Base-by-base conservation (phyloP, 2,113 vertebrate species). In the Carettochelys insculpta region DNA sequence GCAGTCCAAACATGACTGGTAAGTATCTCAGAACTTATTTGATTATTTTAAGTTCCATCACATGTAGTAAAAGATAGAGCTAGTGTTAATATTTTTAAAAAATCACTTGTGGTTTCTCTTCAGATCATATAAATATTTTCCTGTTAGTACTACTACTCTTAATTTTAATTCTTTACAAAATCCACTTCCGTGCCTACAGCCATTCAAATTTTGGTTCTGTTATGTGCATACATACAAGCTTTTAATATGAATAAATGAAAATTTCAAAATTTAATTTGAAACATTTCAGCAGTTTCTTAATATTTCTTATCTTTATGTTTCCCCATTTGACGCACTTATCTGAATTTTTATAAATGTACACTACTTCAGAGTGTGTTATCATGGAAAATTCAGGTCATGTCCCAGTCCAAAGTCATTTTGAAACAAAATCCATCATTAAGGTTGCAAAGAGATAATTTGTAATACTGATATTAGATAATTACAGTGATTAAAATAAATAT, bases 1-100 rank as follows among this genome's bases (percentile, higher is more conserved):
- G 77, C 90, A 89, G 77, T 92, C 88, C 88, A 85, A 91, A 58
- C 82, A 61, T 51, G 50, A 41, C 83, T 88, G 76, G 83, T 85
- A 82, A n/a, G 77, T 91, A 85, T 90, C 77, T 91, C 91, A 84
- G 88, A 53, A 79, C 84, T 53, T 11, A 22, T 94, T 77, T 58
- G 47, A 68, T 94, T 92, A 91, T 88, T 90, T 65, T 85, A 75
- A 90, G 68, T 51, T 87, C 88, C 85, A 84, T 90, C 77, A 90
- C 45, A 87, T 87, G 75, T 56, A 58, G 20, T 53, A 73, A 90
- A 79, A 91, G 91, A 90, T 81, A 91, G 91, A 90, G 58, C n/a
- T 87, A 92, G 77, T 96, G 91, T 31, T 91, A 79, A 19, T 84
- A 6, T 75, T 4, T 80, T 41, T 29, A 53, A 68, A 56, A 38